These are phyloP conservation scores for Mobula hypostoma DNA, from an alignment of 2,113 vertebrate species.

Conservation along the genomic window DNA sequence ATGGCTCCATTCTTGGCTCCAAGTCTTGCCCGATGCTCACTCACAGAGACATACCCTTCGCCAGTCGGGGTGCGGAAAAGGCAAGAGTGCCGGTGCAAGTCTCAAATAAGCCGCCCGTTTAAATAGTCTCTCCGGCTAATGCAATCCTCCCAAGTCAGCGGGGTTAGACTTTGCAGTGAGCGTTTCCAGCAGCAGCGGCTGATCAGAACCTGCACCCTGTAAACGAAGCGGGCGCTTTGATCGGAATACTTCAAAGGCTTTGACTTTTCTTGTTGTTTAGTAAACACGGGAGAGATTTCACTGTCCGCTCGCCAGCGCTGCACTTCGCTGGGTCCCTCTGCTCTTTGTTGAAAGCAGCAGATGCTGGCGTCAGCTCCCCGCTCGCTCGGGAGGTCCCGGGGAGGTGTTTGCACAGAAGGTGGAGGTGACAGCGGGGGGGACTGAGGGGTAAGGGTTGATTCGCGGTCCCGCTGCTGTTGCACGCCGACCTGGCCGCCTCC, in stretches of 20 bases:
- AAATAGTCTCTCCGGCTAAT: not conserved
- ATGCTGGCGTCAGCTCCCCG: not conserved
- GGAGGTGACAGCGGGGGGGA: not conserved
- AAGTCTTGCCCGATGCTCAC: not conserved
- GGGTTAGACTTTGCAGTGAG: not conserved
- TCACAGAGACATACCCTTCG: not conserved
- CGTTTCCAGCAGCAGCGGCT: not conserved
- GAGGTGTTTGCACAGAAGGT: conserved; percentile 43
- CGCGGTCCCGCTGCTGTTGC: not conserved
- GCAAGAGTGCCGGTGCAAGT: not conserved
- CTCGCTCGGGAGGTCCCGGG: conserved; percentile 31
- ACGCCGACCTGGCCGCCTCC: not conserved
- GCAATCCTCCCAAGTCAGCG: not conserved
- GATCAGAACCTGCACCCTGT: not conserved
- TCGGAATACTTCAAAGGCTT: not conserved
- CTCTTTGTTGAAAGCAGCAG: not conserved
- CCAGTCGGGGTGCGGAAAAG: not conserved
- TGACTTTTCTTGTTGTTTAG: not conserved
- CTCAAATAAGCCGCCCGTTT: not conserved
- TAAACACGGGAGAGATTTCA: conserved; percentile 48
- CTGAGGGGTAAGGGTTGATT: not conserved
- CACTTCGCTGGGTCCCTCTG: not conserved
- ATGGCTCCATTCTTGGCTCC: conserved; percentile 36
- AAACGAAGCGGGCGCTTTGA: not conserved
- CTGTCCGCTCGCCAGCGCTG: conserved; percentile 40